Evolutionary conservation across 2,888 invertebrate species (phyloP).

Genomic region (Spilosoma lubricipeda): DNA sequence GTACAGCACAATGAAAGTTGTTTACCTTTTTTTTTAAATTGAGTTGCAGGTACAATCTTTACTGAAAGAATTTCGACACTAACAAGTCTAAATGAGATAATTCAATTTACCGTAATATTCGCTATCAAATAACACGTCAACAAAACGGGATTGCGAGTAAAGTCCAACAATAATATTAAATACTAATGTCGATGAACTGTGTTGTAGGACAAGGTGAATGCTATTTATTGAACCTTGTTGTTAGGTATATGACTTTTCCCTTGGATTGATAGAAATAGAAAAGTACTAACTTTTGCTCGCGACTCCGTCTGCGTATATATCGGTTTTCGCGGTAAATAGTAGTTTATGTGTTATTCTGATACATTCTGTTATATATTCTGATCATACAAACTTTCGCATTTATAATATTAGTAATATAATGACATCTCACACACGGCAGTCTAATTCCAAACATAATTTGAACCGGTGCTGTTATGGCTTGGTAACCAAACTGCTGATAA

Average conservation of each 20-base stretch:
- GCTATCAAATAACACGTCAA: constrained; percentile 25
- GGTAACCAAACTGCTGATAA: no score
- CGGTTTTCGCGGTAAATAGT: no score
- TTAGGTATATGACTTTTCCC: neutral
- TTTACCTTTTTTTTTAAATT: neutral
- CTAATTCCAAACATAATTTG: no score
- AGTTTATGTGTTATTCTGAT: no score
- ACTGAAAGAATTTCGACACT: neutral
- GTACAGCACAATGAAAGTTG: neutral
- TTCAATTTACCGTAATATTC: constrained; percentile 21
- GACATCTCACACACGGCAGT: no score
- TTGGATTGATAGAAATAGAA: neutral
- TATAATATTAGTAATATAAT: no score
- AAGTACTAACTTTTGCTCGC: neutral
- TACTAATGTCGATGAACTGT: constrained; percentile 49
- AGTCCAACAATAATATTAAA: constrained; percentile 20
- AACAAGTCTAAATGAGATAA: neutral
- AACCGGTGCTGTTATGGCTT: no score
- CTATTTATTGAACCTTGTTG: constrained; percentile 18
- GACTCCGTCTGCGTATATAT: no score
- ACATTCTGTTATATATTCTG: no score
- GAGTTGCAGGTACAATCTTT: neutral
- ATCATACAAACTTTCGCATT: no score
- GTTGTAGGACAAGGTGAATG: constrained; percentile 50
- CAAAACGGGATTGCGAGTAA: constrained; percentile 29